phyloP scores from a whole-genome alignment of 1,140 invertebrate species.

The Drosophila ogumai region DNA sequence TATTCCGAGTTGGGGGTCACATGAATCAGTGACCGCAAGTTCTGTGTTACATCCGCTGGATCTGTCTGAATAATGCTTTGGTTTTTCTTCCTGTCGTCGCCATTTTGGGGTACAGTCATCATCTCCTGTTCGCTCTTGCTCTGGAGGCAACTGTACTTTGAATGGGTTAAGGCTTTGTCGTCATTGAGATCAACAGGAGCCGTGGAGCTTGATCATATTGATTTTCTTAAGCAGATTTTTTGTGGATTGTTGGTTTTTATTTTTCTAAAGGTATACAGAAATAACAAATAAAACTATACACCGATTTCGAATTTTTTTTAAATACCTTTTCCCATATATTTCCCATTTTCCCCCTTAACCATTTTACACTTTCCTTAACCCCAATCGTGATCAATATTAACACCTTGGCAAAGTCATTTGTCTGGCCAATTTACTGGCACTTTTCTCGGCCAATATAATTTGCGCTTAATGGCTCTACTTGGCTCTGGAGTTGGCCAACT shows the following conservation, averaged over 20 bases:
- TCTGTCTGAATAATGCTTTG: constrained; percentile 15
- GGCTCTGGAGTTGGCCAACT: constrained; percentile 28
- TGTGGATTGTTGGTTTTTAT: too few species aligned
- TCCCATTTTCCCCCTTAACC: not conserved
- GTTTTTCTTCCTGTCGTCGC: constrained; percentile 17
- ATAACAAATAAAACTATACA: too few species aligned
- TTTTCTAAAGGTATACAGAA: too few species aligned
- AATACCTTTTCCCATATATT: not conserved
- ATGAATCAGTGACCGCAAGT: constrained; percentile 78
- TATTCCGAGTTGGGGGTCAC: constrained; percentile 8
- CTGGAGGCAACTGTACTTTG: constrained; percentile 46
- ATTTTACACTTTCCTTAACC: not conserved
- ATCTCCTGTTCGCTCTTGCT: constrained; percentile 9
- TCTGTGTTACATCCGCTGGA: constrained; percentile 29
- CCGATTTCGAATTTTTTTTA: too few species aligned
- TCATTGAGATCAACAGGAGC: not conserved
- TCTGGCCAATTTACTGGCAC: constrained; percentile 57
- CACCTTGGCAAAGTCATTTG: constrained; percentile 56
- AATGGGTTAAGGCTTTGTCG: not conserved
- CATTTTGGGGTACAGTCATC: constrained; percentile 38
- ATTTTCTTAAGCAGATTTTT: not conserved
- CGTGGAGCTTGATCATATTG: not conserved
- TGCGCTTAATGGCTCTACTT: constrained; percentile 58
- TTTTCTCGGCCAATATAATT: constrained; percentile 72
- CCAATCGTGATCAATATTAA: constrained; percentile 64